Evolutionary conservation across 2,888 invertebrate species (phyloP).

Genomic region (Eristalis pertinax): DNA sequence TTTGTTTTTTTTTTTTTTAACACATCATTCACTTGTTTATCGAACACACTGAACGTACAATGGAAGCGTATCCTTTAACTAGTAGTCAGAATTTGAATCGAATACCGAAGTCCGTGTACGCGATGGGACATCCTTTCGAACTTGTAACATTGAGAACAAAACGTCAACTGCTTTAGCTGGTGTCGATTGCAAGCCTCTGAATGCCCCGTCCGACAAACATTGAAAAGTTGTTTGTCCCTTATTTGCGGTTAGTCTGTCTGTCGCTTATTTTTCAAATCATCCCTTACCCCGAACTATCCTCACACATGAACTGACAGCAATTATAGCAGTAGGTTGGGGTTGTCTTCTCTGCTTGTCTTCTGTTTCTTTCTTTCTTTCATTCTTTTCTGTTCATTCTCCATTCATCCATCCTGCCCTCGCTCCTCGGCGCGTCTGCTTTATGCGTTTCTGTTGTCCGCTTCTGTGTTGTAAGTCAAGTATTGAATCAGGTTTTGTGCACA

Average conservation of each 20-base stretch:
- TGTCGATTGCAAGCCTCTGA: conserved; percentile 72
- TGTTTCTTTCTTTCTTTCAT: conserved; percentile 20
- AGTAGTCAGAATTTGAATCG: conserved; percentile 3
- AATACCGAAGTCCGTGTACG: conserved; percentile 37
- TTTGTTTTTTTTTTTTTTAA: neutral
- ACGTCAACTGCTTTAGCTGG: conserved; percentile 79
- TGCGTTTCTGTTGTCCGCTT: conserved; percentile 57
- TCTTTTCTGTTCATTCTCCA: conserved; percentile 16
- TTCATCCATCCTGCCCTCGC: neutral
- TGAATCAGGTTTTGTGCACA: conserved; percentile 62
- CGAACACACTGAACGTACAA: neutral
- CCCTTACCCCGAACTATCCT: conserved; percentile 65
- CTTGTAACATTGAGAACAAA: conserved; percentile 80
- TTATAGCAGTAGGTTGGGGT: conserved; percentile 64
- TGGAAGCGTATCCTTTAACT: conserved; percentile 22
- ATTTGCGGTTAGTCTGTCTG: conserved; percentile 72
- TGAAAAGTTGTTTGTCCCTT: conserved; percentile 71
- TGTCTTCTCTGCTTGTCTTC: neutral
- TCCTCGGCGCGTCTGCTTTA: conserved; percentile 35
- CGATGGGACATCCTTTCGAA: conserved; percentile 72
- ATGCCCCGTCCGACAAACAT: conserved; percentile 57
- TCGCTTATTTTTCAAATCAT: conserved; percentile 66
- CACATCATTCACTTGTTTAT: neutral
- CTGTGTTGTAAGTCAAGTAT: conserved; percentile 64
- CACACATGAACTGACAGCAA: conserved; percentile 67